Evolutionary conservation across 2,888 invertebrate genomes (phyloP).

Genomic region (Lasioglossum figueresi): DNA sequence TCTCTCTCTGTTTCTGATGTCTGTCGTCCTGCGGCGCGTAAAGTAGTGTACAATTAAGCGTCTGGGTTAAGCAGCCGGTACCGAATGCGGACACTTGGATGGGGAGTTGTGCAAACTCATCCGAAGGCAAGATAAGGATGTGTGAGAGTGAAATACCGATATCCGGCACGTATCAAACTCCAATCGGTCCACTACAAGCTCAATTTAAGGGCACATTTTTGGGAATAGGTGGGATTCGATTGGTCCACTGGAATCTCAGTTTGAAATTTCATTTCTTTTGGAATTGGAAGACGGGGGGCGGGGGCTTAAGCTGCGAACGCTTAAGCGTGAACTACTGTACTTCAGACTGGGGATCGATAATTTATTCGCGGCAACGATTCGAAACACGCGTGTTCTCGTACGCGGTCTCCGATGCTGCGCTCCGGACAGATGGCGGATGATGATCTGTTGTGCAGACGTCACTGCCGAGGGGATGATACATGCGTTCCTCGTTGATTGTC

Average conservation of each 20-base stretch:
- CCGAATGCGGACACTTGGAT: not conserved
- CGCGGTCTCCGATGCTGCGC: not conserved
- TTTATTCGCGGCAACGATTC: constrained; percentile 5
- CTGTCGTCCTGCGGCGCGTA: not conserved
- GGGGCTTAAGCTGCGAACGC: too few relatives aligned
- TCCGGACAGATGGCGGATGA: not conserved
- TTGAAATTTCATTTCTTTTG: too few relatives aligned
- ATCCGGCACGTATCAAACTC: not conserved
- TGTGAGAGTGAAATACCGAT: not conserved
- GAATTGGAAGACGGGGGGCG: too few relatives aligned
- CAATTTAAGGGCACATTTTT: too few relatives aligned
- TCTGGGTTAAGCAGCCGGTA: not conserved
- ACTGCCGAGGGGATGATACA: not conserved
- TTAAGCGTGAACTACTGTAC: not conserved
- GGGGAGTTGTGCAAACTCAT: not conserved
- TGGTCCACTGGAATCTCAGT: too few relatives aligned
- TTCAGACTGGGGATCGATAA: not conserved
- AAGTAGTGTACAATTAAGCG: not conserved
- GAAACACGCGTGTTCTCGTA: not conserved
- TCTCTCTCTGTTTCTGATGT: not conserved
- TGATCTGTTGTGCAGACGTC: constrained; percentile 2
- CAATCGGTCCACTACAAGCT: too few relatives aligned
- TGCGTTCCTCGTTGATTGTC: too few relatives aligned
- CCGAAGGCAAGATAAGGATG: not conserved
- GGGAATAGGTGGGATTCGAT: too few relatives aligned